phyloP scores from a whole-genome alignment of 1,140 invertebrate genomes.

The Magallana ariakensis region DNA sequence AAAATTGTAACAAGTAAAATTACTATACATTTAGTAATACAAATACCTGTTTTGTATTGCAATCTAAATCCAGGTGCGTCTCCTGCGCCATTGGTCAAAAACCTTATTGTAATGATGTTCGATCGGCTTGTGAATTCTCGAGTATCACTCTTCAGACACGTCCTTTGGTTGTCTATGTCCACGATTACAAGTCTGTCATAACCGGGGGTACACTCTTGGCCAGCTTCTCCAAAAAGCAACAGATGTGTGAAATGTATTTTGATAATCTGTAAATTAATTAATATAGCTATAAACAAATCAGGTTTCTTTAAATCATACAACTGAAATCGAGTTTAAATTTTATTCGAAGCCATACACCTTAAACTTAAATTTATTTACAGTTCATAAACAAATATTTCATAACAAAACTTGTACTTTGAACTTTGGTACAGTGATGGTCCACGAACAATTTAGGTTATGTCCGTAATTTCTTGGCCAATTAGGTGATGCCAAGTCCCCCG shows the following conservation, averaged over 20 bases:
- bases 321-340: not conserved
- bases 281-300: not conserved
- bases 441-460: conserved; percentile 60
- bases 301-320: too few species aligned
- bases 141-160: not conserved
- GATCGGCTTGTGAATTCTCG: not conserved
- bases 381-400: too few species aligned
- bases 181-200: conserved; percentile 6
- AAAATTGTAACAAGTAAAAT: too few species aligned
- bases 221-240: not conserved
- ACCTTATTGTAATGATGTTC: not conserved
- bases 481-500: conserved; percentile 70
- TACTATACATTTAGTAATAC: too few species aligned
- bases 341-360: not conserved
- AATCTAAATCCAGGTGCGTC: conserved; percentile 5
- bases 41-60: conserved; percentile 12
- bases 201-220: not conserved
- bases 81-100: not conserved
- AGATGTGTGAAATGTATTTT: not conserved
- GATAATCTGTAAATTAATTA: conserved; percentile 10
- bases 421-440: conserved; percentile 59
- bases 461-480: conserved; percentile 69
- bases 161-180: not conserved
- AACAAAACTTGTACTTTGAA: not conserved
- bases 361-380: not conserved